phyloP scores from a whole-genome alignment of 2,888 invertebrate species.

The Charanyca ferruginea region DNA sequence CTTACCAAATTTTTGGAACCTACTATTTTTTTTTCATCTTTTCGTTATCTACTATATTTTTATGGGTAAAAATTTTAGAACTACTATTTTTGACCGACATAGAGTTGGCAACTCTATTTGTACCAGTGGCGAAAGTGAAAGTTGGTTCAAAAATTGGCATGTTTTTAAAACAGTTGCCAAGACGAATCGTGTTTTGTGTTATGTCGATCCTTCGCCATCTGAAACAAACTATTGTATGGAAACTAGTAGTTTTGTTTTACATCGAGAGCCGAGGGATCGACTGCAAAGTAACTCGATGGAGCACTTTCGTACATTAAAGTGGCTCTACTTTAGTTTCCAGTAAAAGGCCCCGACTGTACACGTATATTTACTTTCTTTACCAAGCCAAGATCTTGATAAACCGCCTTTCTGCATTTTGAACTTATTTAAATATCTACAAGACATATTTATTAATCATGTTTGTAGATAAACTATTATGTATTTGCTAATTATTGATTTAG shows the following conservation, averaged over 20 bases:
- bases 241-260: neutral
- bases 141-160: neutral
- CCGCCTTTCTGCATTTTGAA: neutral
- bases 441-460: too few relatives aligned
- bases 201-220: neutral
- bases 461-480: too few relatives aligned
- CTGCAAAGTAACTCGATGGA: conserved; percentile 14
- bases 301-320: conserved; percentile 38
- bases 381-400: conserved; percentile 5
- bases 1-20: too few relatives aligned
- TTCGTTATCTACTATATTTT: too few relatives aligned
- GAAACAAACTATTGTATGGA: neutral
- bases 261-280: neutral
- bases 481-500: conserved; percentile 18
- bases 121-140: neutral
- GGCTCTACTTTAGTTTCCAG: conserved; percentile 19
- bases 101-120: too few relatives aligned
- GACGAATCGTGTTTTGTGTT: conserved; percentile 6
- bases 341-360: neutral
- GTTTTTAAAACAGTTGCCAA: neutral
- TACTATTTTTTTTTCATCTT: too few relatives aligned
- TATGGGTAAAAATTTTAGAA: too few relatives aligned
- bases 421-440: neutral
- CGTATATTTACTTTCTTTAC: conserved; percentile 10
- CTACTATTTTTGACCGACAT: too few relatives aligned